A percentile compares a stretch with the other conserved stretches of the same genome.
Conservation (phyloP, 2,888 invertebrate genomes). For the Drosophila rellima region DNA sequence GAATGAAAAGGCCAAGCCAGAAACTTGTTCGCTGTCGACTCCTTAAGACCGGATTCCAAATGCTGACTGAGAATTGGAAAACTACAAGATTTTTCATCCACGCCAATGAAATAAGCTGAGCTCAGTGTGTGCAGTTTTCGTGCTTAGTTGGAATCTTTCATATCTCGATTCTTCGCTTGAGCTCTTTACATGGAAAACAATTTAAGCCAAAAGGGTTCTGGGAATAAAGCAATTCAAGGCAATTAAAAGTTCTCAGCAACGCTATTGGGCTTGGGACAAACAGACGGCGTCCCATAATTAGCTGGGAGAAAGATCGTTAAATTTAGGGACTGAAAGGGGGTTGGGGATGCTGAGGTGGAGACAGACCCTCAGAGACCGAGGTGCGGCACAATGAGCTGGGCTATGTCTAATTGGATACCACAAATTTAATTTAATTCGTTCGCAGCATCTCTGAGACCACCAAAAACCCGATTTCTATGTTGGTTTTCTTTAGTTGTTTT, state of each 20-base stretch:
- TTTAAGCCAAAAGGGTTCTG: constrained; percentile 64
- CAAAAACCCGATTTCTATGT: constrained; percentile 48
- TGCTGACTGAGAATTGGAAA: constrained; percentile 23
- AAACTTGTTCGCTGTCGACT: constrained; percentile 63
- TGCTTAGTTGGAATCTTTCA: constrained; percentile 28
- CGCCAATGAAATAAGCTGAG: constrained; percentile 9
- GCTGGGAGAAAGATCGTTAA: constrained; percentile 76
- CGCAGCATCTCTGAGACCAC: constrained; percentile 64
- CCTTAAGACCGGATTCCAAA: constrained; percentile 14
- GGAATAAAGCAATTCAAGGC: constrained; percentile 71
- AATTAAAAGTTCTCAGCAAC: constrained; percentile 68
- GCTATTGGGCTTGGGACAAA: constrained; percentile 32
- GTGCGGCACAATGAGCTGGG: constrained; percentile 38
- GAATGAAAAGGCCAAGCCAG: constrained; percentile 35
- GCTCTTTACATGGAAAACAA: constrained; percentile 61
- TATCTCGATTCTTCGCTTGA: constrained; percentile 15
- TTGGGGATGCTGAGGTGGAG: constrained; percentile 11
- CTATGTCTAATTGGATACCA: constrained; percentile 77
- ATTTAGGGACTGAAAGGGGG: constrained; percentile 25
- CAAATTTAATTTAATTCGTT: constrained; percentile 69
- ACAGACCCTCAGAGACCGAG: constrained; percentile 11
- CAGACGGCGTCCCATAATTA: constrained; percentile 64
- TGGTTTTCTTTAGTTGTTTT: constrained; percentile 16
- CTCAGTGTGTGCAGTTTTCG: constrained; percentile 18
- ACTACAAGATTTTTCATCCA: constrained; percentile 44